phyloP scores from a whole-genome alignment of 2,113 vertebrate genomes.

The Colaptes auratus region DNA sequence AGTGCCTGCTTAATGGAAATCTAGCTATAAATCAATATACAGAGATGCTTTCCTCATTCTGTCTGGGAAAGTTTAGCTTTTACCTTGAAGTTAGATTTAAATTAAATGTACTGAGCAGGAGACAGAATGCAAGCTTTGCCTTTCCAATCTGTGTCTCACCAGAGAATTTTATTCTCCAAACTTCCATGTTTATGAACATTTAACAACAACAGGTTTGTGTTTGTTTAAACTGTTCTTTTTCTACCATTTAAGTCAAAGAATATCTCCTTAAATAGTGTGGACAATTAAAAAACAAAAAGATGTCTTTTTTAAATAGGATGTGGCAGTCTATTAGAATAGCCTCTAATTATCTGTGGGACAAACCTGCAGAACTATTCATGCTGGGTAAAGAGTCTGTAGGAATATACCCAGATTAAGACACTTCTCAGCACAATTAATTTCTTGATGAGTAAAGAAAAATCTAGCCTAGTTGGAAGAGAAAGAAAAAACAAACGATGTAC shows the following conservation, averaged over 20 bases:
- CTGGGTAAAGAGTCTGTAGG: neutral
- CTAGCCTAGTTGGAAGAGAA: neutral
- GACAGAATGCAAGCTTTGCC: neutral
- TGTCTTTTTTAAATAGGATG: neutral
- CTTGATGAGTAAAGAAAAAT: neutral
- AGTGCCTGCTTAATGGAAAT: constrained; percentile 15
- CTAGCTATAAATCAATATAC: neutral
- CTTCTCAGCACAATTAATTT: neutral
- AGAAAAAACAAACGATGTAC: neutral
- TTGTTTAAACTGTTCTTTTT: neutral
- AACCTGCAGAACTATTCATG: neutral
- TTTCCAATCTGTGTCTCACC: constrained; percentile 7
- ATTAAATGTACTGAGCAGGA: neutral
- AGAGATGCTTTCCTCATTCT: constrained; percentile 7
- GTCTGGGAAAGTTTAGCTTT: constrained; percentile 22
- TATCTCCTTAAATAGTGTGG: neutral
- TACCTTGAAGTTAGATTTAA: constrained; percentile 52
- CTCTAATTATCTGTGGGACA: neutral
- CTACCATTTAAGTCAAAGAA: neutral
- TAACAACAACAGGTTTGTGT: neutral
- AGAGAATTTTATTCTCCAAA: neutral
- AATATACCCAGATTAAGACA: neutral
- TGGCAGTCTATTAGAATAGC: neutral
- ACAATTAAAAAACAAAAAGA: neutral
- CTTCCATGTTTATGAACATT: constrained; percentile 28